Conservation (phyloP, 2,888 invertebrate species). For the Amiota minor region DNA sequence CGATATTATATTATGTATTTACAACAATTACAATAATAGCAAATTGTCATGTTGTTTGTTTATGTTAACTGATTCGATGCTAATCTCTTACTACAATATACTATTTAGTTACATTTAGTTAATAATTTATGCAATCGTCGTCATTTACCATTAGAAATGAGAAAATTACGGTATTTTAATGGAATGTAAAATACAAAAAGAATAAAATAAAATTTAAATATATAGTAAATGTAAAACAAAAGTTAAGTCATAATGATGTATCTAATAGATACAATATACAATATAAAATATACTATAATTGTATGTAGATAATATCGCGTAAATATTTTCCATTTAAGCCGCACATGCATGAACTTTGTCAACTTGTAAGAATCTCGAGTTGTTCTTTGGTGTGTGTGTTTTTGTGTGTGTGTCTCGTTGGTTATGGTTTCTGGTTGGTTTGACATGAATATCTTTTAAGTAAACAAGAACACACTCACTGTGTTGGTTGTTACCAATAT, state of each 20-base stretch:
- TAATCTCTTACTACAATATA: slow-evolving; percentile 43
- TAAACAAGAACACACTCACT: slow-evolving; percentile 53
- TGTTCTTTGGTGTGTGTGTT: too few species aligned
- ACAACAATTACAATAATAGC: slow-evolving; percentile 30
- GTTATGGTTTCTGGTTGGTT: neutral
- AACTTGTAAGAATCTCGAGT: too few species aligned
- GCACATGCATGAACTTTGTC: too few species aligned
- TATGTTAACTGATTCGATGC: slow-evolving; percentile 44
- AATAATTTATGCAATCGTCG: slow-evolving; percentile 60
- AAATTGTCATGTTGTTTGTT: slow-evolving; percentile 61
- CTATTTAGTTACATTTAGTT: slow-evolving; percentile 41
- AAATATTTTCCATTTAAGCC: too few species aligned
- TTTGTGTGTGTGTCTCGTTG: neutral
- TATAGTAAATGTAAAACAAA: too few species aligned
- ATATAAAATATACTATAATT: too few species aligned
- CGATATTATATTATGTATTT: neutral
- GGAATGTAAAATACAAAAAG: slow-evolving; percentile 44
- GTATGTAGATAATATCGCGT: too few species aligned
- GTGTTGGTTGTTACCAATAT: slow-evolving; percentile 51
- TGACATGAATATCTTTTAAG: slow-evolving; percentile 54
- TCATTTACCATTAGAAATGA: too few species aligned
- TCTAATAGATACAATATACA: too few species aligned
- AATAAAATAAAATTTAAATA: slow-evolving; percentile 30
- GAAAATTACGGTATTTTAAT: too few species aligned
- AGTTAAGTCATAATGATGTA: too few species aligned